Evolutionary conservation across 2,888 invertebrate species (phyloP).

Genomic region (Cataglyphis livida): DNA sequence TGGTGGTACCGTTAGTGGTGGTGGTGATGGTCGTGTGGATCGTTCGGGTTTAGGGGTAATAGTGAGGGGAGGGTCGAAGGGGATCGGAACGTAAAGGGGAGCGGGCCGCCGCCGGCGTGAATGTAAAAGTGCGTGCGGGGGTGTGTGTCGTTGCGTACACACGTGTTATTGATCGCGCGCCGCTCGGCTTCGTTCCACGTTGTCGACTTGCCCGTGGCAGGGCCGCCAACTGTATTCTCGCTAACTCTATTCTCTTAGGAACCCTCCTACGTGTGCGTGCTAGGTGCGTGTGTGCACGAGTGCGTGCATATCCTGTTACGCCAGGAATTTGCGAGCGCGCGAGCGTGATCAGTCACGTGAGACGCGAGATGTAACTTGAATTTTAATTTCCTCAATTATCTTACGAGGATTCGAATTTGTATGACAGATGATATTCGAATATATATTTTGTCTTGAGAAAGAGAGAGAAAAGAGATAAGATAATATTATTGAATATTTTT

Average conservation of each 20-base stretch:
- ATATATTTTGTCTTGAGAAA: constrained; percentile 2
- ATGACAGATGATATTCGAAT: constrained; percentile 5
- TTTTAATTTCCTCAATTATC: constrained; percentile 57
- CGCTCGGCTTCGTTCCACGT: constrained; percentile 58
- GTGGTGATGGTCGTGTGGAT: constrained; percentile 60
- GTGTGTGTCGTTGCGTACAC: constrained; percentile 83
- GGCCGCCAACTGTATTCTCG: constrained; percentile 82
- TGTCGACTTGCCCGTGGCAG: constrained; percentile 63
- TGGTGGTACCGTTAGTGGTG: constrained; percentile 56
- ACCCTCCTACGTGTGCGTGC: constrained; percentile 36
- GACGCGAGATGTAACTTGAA: constrained; percentile 54
- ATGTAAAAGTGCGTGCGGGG: constrained; percentile 76
- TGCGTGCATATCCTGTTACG: not conserved
- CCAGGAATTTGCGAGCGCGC: constrained; percentile 22
- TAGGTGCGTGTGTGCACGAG: not conserved
- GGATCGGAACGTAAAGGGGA: constrained; percentile 59
- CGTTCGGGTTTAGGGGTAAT: constrained; percentile 53
- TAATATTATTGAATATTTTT: constrained; percentile 4
- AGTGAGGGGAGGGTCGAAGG: constrained; percentile 39
- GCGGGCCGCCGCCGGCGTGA: constrained; percentile 56
- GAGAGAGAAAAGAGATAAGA: not conserved
- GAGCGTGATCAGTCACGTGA: constrained; percentile 57
- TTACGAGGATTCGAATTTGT: constrained; percentile 1
- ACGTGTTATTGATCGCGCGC: constrained; percentile 84
- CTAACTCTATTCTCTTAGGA: constrained; percentile 80